phyloP scores from a whole-genome alignment of 1,140 invertebrate species.

The Bombus superbus region DNA sequence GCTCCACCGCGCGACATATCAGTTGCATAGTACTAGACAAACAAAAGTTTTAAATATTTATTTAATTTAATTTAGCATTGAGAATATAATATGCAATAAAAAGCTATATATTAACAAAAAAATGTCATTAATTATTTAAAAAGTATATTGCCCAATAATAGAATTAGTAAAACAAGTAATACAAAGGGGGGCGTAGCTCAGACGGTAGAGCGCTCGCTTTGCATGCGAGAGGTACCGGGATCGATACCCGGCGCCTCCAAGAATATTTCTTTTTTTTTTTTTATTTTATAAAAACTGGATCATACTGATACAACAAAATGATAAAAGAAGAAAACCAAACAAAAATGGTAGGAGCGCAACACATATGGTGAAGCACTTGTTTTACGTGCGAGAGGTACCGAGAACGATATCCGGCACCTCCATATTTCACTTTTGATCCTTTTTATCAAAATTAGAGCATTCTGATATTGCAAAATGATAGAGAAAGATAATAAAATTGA shows the following conservation, averaged over 20 bases:
- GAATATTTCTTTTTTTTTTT: too few relatives aligned
- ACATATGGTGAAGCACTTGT: constrained; percentile 87
- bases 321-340: too few relatives aligned
- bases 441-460: not conserved
- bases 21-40: constrained; percentile 87
- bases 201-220: constrained; percentile 94
- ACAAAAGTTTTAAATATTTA: not conserved
- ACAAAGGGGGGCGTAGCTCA: constrained; percentile 85
- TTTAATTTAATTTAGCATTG: not conserved
- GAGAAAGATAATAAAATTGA: too few relatives aligned
- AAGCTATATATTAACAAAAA: not conserved
- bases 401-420: constrained; percentile 93
- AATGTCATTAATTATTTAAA: not conserved
- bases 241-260: constrained; percentile 91
- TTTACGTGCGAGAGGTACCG: constrained; percentile 94
- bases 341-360: too few relatives aligned
- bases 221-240: constrained; percentile 93
- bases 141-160: not conserved
- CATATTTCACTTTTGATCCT: constrained; percentile 76
- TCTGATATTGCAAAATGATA: not conserved
- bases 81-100: not conserved
- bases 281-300: too few relatives aligned
- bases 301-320: too few relatives aligned
- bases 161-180: accelerated
- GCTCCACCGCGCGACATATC: constrained; percentile 86